These are phyloP conservation scores for Psilopsiagon aymara DNA, from an alignment of 2,113 vertebrate genomes.

Conservation along the genomic window DNA sequence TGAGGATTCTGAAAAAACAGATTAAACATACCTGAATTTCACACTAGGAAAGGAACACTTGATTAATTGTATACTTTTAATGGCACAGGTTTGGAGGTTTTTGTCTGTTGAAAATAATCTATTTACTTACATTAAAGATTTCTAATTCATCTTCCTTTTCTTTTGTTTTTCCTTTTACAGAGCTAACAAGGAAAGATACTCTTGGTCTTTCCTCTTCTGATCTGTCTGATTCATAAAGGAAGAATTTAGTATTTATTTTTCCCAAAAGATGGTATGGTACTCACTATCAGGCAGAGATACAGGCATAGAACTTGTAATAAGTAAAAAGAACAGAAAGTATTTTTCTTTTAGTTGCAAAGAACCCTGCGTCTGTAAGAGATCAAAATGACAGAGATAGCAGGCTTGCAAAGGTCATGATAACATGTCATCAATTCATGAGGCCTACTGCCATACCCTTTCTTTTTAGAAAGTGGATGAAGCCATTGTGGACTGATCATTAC, in stretches of 20 bases:
- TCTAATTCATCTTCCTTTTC: neutral
- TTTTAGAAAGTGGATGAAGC: neutral
- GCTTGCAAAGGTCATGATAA: conserved; percentile 46
- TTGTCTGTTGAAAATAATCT: neutral
- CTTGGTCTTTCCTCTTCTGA: neutral
- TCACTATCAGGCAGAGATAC: neutral
- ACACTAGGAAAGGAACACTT: neutral
- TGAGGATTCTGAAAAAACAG: conserved; percentile 85
- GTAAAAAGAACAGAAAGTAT: neutral
- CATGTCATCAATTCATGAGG: conserved; percentile 7
- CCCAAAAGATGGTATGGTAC: neutral
- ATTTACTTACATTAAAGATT: neutral
- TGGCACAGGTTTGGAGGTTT: neutral
- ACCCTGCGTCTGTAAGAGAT: conserved; percentile 14
- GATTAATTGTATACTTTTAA: neutral
- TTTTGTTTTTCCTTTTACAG: neutral
- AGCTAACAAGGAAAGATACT: neutral
- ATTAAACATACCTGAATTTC: neutral
- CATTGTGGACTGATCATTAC: neutral
- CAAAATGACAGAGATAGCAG: conserved; percentile 34
- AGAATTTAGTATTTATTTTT: neutral
- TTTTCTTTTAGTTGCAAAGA: conserved; percentile 22
- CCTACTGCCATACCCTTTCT: neutral
- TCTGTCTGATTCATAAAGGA: neutral
- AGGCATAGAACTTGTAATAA: neutral